A percentile compares a stretch with the other conserved stretches of the same genome.
These are phyloP conservation scores for Colossoma macropomum DNA, from an alignment of 2,113 vertebrate species.

Conservation along the genomic window DNA sequence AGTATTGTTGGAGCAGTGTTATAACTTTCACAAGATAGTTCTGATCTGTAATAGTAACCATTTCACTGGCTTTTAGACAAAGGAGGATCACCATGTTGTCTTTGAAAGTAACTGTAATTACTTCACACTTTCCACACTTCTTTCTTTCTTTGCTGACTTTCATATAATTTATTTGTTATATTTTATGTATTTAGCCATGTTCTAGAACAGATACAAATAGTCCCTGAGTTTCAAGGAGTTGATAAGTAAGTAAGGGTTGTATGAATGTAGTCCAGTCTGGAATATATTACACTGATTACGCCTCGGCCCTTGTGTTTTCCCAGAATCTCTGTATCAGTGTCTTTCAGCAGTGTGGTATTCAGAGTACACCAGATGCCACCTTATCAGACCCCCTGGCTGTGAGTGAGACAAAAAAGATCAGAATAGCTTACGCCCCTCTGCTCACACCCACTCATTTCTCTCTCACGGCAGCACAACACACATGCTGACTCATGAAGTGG, in stretches of 20 bases:
- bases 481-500: constrained; percentile 33
- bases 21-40: not conserved
- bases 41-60: not conserved
- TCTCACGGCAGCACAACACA: constrained; percentile 31
- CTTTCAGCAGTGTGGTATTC: constrained; percentile 53
- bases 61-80: not conserved
- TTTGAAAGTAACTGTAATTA: too few species aligned
- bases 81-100: too few species aligned
- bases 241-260: constrained; percentile 55
- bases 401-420: constrained; percentile 18
- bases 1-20: not conserved
- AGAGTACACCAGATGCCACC: constrained; percentile 21
- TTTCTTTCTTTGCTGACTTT: not conserved
- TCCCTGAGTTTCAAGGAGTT: not conserved
- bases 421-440: constrained; percentile 5
- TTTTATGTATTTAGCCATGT: constrained; percentile 10
- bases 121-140: too few species aligned
- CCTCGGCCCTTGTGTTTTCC: constrained; percentile 5
- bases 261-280: constrained; percentile 45
- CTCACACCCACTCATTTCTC: constrained; percentile 24
- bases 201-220: not conserved
- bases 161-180: not conserved
- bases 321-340: constrained; percentile 58
- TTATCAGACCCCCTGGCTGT: constrained; percentile 23
- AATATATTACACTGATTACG: not conserved